Evolutionary conservation across 2,888 invertebrate genomes (phyloP).

Genomic region (Caenorhabditis sinica): DNA sequence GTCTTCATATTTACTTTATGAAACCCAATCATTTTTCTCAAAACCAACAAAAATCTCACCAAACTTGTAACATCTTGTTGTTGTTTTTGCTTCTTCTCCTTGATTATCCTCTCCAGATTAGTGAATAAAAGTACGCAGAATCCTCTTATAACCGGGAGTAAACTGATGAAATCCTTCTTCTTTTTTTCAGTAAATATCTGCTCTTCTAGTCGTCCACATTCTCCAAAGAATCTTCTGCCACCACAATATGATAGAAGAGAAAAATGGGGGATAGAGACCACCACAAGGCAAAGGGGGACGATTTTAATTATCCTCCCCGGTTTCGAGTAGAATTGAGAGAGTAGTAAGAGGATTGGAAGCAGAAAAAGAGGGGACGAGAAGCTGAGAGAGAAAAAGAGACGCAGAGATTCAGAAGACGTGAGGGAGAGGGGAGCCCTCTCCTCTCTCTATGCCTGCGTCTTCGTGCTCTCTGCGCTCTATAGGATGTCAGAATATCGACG

Average conservation of each 20-base stretch:
- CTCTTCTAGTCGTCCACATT: neutral
- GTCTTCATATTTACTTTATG: no score
- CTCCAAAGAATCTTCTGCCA: neutral
- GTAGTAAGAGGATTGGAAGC: neutral
- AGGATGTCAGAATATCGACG: slow-evolving; percentile 20
- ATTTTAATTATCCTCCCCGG: slow-evolving; percentile 30
- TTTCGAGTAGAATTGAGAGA: neutral
- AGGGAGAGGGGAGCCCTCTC: neutral
- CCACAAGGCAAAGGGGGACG: neutral
- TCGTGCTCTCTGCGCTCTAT: neutral
- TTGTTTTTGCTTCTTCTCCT: no score
- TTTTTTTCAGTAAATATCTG: no score
- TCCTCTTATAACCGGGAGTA: no score
- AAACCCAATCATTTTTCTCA: no score
- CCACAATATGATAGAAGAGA: neutral
- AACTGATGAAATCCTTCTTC: no score
- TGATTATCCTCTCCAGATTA: no score
- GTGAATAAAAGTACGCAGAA: no score
- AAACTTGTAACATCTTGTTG: no score
- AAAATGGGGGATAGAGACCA: neutral
- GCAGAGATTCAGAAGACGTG: neutral
- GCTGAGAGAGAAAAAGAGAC: slow-evolving; percentile 1
- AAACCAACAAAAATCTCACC: no score
- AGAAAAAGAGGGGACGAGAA: slow-evolving; percentile 6
- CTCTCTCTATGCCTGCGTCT: neutral